Evolutionary conservation across 2,113 vertebrate species (phyloP), one percentile per base, ranked within the genome.

Genomic region (Callionymus lyra): DNA sequence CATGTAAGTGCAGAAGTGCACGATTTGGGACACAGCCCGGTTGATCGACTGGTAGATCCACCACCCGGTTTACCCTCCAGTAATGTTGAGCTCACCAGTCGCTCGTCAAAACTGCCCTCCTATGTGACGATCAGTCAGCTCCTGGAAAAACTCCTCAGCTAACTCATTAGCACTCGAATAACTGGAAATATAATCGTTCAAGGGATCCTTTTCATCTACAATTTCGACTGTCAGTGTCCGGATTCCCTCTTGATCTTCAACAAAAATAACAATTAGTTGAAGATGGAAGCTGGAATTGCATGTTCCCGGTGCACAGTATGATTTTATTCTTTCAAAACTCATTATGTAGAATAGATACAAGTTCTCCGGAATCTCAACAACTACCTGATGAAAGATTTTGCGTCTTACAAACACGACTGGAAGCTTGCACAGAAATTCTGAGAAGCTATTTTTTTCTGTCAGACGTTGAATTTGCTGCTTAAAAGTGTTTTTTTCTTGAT

Each of bases 291-390:
- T 35, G 15, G 43, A 41, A 38, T 32, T 2, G 12, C 49, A 58
- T 13, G 9, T 13, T 57, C 18, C 16, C 6, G 4, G 41, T 35
- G 42, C 40, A 12, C 36, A 8, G 16, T 10, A 8, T 60, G 10
- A 36, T 31, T 57, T 53, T 43, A 11, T 8, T 8, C 21, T 38
- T 43, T 64, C 32, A 34, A 39, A 70, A 47, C 9, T 19, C 31
- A 57, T 57, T 59, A 53, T 12, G 2, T 36, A 16, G 2, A 11
- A n/a, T 8, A 27, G 11, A 46, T 58, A 51, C 36, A 16, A 46
- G 31, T 60, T 63, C 47, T 51, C n/a, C 37, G 34, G 50, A 50
- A 58, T 31, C 14, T 54, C 6, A 34, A 52, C 32, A 10, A 11
- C 18, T 8, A 12, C 36, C 34, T 15, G 17, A 15, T 33, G 17